These are phyloP conservation scores for Bolinopsis microptera DNA, from an alignment of 37 sponge, comb jelly and placozoan genomes.

Conservation along the genomic window DNA sequence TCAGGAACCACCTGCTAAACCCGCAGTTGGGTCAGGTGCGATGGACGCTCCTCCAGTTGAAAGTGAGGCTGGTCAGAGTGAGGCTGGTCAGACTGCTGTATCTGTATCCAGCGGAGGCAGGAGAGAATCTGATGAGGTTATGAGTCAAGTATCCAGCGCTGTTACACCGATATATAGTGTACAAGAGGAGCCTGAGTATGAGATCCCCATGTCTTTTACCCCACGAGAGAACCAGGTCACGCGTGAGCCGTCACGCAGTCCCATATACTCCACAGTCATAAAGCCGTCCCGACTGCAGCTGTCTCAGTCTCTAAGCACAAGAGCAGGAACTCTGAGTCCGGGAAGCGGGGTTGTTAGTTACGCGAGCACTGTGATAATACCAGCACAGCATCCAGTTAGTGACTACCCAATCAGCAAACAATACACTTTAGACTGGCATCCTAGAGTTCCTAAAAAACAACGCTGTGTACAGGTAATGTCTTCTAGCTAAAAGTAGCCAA, in stretches of 20 bases:
- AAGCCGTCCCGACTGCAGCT: not conserved
- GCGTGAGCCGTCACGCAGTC: not conserved
- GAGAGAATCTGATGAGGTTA: not conserved
- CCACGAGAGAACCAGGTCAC: not conserved
- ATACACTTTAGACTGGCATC: not conserved
- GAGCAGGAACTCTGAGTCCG: not conserved
- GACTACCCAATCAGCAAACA: not conserved
- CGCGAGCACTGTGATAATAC: not conserved
- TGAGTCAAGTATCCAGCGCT: not conserved
- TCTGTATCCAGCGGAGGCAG: not conserved
- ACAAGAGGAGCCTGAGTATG: not conserved
- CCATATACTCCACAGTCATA: not conserved
- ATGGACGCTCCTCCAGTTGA: not conserved
- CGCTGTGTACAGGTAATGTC: conserved; percentile 10
- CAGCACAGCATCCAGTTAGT: not conserved
- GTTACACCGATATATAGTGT: not conserved
- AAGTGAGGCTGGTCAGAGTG: not conserved
- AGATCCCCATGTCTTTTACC: not conserved
- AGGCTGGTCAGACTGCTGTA: not conserved
- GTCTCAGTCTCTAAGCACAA: not conserved
- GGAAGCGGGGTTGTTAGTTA: not conserved
- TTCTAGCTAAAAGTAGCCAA: not conserved
- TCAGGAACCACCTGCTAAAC: not conserved
- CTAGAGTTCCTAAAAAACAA: conserved; percentile 8
- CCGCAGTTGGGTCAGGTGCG: not conserved